phyloP scores from a whole-genome alignment of 2,113 vertebrate genomes.

The Tragulus kanchil region DNA sequence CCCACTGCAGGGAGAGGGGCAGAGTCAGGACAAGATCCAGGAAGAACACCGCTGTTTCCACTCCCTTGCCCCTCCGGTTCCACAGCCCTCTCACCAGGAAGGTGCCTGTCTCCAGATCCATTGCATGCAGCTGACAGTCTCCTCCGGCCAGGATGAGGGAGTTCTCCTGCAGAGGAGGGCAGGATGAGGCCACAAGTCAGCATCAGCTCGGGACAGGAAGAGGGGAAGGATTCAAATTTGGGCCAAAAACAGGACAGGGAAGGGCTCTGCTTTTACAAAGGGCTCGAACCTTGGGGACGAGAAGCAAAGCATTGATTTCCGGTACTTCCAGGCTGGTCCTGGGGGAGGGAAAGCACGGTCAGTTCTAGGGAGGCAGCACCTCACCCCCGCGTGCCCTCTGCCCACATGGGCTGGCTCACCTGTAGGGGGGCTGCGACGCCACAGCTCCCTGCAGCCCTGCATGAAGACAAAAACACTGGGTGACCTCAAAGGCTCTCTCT shows the following conservation, averaged over 20 bases:
- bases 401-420: constrained; percentile 84
- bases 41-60: background rate
- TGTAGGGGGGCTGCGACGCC: constrained; percentile 92
- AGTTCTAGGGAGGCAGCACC: background rate
- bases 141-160: constrained; percentile 91
- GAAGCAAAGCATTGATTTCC: constrained; percentile 92
- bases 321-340: constrained; percentile 92
- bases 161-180: constrained; percentile 89
- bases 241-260: background rate
- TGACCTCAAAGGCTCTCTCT: background rate
- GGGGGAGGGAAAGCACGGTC: background rate
- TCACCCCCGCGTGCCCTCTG: background rate
- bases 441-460: constrained; percentile 91
- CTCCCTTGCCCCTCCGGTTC: background rate
- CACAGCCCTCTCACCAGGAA: constrained; percentile 89
- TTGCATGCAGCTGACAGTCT: constrained; percentile 92
- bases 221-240: background rate
- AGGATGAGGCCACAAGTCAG: background rate
- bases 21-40: background rate
- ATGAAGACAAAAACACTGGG: background rate
- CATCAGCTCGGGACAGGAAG: too few relatives aligned
- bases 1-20: constrained; percentile 82
- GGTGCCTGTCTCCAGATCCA: constrained; percentile 92
- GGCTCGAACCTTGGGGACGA: constrained; percentile 88
- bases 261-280: background rate